Evolutionary conservation across 2,113 vertebrate species (phyloP), one percentile per base, ranked within the genome.

Genomic region (Cyprinodon brontotheroides): DNA sequence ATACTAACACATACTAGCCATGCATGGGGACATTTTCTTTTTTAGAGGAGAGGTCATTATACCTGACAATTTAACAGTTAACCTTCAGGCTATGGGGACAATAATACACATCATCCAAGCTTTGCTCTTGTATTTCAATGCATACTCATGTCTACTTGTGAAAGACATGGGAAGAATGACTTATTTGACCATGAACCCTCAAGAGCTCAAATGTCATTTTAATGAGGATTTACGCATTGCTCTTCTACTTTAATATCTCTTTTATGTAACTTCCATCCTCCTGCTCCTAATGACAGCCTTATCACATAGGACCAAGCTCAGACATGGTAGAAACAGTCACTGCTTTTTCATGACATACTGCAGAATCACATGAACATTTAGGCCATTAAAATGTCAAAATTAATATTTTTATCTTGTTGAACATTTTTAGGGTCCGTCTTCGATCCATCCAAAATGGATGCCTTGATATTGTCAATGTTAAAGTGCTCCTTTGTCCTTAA

Each of bases 401-500:
- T 20, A n/a, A 57, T n/a, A 20, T n/a, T 14, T 57, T 57, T 57
- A 29, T 29, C 29, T 20, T n/a, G 50, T n/a, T 6, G 5, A 17
- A 17, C 8, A 29, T 20, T 57, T 57, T n/a, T 6, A n/a, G 50
- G 50, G 6, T 57, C 6, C 17, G 14, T 53, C 17, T 50, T 57
- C n/a, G 20, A 15, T 38, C 15, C 8, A 4, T 62, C 13, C 29
- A 37, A 11, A 40, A 36, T 47, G 22, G 67, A 36, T 62, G 48
- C 53, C 29, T 62, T 64, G 57, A 67, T 15, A n/a, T 60, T 53
- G 43, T 62, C 8, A 11, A 36, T 68, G 68, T 69, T 70, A 12
- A 48, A 78, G 47, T 80, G 60, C 65, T 47, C 7, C 50, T 76
- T 7, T 29, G 40, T 70, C 47, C 47, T 43, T 65, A 29, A 67